phyloP scores from a whole-genome alignment of 2,113 vertebrate species.

The Gymnarchus niloticus region DNA sequence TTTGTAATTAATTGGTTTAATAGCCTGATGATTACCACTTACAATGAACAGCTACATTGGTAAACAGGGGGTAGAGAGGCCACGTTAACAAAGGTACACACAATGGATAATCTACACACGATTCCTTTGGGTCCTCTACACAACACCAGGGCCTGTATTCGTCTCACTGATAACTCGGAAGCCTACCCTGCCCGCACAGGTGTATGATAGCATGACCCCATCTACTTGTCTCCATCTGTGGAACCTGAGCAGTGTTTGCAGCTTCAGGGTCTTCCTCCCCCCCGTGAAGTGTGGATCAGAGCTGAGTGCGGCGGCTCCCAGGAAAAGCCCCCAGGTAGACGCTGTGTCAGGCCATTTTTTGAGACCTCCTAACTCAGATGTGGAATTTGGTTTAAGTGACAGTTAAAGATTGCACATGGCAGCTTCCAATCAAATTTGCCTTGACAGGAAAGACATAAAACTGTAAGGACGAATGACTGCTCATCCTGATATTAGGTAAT shows the following conservation, averaged over 20 bases:
- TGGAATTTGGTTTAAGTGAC: conserved; percentile 85
- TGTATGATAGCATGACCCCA: background rate
- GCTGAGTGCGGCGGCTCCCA: conserved; percentile 47
- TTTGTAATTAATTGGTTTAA: conserved; percentile 5
- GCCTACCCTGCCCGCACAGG: background rate
- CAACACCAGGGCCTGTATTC: background rate
- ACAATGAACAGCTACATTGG: too few relatives aligned
- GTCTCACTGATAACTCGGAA: background rate
- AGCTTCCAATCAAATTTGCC: conserved; percentile 81
- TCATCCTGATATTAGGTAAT: conserved; percentile 94
- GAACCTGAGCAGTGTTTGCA: background rate
- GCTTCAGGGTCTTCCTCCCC: background rate
- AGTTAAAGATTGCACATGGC: conserved; percentile 87
- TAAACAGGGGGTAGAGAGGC: background rate
- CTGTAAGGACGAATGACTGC: conserved; percentile 90
- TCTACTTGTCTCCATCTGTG: background rate
- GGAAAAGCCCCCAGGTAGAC: conserved; percentile 61
- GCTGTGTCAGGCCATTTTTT: conserved; percentile 66
- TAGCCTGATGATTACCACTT: background rate
- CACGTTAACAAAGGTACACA: background rate
- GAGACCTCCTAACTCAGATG: conserved; percentile 71
- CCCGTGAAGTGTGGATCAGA: background rate
- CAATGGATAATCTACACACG: background rate
- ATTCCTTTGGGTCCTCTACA: background rate
- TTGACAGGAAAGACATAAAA: conserved; percentile 81